phyloP scores from a whole-genome alignment of 1,140 invertebrate genomes.

The Thaumetopoea pityocampa region DNA sequence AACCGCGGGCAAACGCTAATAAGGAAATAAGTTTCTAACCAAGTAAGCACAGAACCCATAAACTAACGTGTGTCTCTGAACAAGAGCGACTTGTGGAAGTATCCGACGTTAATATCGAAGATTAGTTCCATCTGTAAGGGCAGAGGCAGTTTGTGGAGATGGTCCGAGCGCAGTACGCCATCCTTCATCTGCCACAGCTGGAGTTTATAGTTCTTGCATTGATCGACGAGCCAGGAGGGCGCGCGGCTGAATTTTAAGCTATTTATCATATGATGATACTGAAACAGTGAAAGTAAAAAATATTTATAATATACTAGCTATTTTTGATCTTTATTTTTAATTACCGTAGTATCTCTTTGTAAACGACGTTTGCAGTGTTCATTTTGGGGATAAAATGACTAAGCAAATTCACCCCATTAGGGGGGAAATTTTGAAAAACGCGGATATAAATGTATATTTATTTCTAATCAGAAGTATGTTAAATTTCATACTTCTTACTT shows the following conservation, averaged over 20 bases:
- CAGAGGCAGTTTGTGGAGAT: conserved; percentile 47
- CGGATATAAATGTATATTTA: too few species aligned
- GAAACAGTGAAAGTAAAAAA: conserved; percentile 24
- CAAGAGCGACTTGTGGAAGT: conserved; percentile 53
- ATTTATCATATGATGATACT: conserved; percentile 59
- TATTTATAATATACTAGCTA: not conserved
- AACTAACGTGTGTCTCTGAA: conserved; percentile 47
- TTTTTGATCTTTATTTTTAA: too few species aligned
- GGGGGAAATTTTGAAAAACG: too few species aligned
- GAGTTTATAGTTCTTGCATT: conserved; percentile 48
- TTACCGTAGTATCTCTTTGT: not conserved
- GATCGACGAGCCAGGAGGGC: conserved; percentile 32
- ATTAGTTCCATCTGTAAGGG: conserved; percentile 63
- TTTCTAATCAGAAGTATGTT: too few species aligned
- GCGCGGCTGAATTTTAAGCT: conserved; percentile 45
- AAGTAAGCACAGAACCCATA: too few species aligned
- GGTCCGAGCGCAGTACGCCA: conserved; percentile 39
- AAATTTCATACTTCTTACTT: too few species aligned
- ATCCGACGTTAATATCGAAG: conserved; percentile 60
- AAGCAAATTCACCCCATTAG: too few species aligned
- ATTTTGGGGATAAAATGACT: too few species aligned
- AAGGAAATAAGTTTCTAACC: too few species aligned
- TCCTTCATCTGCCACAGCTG: conserved; percentile 59
- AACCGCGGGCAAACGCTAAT: too few species aligned
- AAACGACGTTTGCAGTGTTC: too few species aligned